These are phyloP conservation scores for Philypnodon macrostomus DNA, from an alignment of 2,797 vertebrate species.

Conservation along the genomic window DNA sequence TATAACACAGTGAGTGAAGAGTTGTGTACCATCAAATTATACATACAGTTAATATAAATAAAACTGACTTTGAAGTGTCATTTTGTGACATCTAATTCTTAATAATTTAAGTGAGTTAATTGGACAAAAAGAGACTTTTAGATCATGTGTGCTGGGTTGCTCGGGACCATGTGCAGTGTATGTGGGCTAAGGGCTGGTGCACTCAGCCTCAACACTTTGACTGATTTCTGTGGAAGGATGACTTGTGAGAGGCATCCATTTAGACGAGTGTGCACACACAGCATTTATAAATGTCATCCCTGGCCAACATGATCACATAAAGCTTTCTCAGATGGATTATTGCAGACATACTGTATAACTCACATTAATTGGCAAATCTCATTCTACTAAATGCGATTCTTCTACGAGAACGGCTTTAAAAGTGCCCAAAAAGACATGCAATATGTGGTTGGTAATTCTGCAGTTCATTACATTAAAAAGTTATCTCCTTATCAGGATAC, in stretches of 20 bases:
- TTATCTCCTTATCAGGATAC: constrained; percentile 28
- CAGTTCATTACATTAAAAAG: constrained; percentile 38
- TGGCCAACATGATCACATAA: constrained; percentile 72
- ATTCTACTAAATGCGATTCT: constrained; percentile 61
- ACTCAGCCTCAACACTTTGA: constrained; percentile 52
- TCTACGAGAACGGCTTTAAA: constrained; percentile 56
- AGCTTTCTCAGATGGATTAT: constrained; percentile 62
- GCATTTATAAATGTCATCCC: constrained; percentile 79
- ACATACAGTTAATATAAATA: too few species aligned
- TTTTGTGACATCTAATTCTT: too few species aligned
- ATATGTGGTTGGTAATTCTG: constrained; percentile 30
- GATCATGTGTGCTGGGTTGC: background rate
- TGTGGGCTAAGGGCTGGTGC: background rate
- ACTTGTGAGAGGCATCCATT: constrained; percentile 67
- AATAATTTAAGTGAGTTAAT: constrained; percentile 26
- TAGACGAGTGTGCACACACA: constrained; percentile 72
- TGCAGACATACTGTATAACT: constrained; percentile 69
- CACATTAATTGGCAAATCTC: constrained; percentile 71
- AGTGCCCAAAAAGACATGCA: constrained; percentile 46
- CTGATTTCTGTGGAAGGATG: constrained; percentile 62
- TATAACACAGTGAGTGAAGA: constrained; percentile 40
- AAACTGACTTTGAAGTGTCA: too few species aligned
- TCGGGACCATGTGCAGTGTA: constrained; percentile 14
- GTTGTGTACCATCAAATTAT: too few species aligned
- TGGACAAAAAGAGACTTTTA: background rate